A percentile compares a stretch with the other conserved stretches of the same genome.
These are phyloP conservation scores for Venusia cambrica DNA, from an alignment of 2,888 invertebrate genomes.

Conservation along the genomic window DNA sequence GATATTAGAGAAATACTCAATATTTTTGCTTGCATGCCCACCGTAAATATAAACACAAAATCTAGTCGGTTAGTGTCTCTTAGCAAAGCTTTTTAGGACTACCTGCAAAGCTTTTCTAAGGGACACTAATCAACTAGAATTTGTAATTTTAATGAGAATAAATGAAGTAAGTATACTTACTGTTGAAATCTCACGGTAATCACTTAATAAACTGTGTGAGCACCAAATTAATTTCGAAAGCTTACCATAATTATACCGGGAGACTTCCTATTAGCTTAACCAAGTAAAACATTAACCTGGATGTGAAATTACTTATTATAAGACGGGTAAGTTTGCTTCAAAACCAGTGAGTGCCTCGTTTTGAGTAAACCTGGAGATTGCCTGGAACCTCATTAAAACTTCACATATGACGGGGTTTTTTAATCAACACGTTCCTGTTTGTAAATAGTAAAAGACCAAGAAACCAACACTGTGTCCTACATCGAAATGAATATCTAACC, in stretches of 20 bases:
- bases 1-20: no score
- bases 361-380: conserved; percentile 11
- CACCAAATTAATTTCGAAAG: conserved; percentile 2
- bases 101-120: no score
- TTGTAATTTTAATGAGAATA: no score
- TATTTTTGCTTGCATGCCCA: no score
- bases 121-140: no score
- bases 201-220: conserved; percentile 2
- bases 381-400: conserved; percentile 18
- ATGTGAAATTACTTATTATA: conserved; percentile 20
- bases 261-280: conserved; percentile 10
- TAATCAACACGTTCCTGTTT: conserved; percentile 14
- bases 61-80: no score
- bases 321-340: conserved; percentile 9
- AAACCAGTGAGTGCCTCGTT: conserved; percentile 14
- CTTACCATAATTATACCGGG: conserved; percentile 9
- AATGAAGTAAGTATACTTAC: no score
- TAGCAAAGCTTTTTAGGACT: no score
- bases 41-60: no score
- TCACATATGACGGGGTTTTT: conserved; percentile 15
- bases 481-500: background rate
- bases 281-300: conserved; percentile 12
- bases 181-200: no score
- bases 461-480: background rate
- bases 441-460: conserved; percentile 5